These are phyloP conservation scores for Salminus brasiliensis DNA, from an alignment of 2,113 vertebrate genomes.

Conservation along the genomic window DNA sequence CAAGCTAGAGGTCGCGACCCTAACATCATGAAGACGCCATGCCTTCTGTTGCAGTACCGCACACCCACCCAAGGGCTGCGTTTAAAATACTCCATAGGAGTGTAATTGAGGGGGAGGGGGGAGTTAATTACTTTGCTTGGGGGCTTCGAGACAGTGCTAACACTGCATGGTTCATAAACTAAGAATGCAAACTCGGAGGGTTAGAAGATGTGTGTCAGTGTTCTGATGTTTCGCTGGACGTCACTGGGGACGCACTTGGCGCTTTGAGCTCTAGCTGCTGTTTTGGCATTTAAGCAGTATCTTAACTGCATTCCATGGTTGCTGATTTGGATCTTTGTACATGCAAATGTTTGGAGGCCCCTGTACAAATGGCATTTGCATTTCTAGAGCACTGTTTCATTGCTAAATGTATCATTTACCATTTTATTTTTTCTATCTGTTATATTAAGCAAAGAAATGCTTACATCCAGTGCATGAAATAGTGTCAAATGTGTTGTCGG, in stretches of 20 bases:
- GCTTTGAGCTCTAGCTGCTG: background rate
- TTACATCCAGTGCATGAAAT: too few relatives aligned
- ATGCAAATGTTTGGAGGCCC: too few relatives aligned
- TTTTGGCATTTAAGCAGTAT: background rate
- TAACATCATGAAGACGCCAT: background rate
- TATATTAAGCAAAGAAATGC: too few relatives aligned
- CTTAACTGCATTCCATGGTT: background rate
- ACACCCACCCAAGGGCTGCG: background rate
- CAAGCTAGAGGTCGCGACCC: background rate
- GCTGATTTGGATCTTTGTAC: background rate
- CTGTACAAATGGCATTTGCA: background rate
- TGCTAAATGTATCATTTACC: too few relatives aligned
- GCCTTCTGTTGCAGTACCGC: background rate
- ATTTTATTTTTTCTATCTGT: too few relatives aligned
- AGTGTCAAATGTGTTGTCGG: too few relatives aligned
- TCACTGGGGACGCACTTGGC: background rate
- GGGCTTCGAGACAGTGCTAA: background rate
- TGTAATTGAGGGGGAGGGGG: background rate
- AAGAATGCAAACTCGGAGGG: background rate
- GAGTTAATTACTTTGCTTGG: background rate
- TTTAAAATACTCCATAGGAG: background rate
- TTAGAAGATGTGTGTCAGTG: background rate
- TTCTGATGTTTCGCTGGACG: background rate
- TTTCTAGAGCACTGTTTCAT: too few relatives aligned
- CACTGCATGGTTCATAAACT: too few relatives aligned